Conservation (phyloP, 2,888 invertebrate genomes). For the Dascillus cervinus region DNA sequence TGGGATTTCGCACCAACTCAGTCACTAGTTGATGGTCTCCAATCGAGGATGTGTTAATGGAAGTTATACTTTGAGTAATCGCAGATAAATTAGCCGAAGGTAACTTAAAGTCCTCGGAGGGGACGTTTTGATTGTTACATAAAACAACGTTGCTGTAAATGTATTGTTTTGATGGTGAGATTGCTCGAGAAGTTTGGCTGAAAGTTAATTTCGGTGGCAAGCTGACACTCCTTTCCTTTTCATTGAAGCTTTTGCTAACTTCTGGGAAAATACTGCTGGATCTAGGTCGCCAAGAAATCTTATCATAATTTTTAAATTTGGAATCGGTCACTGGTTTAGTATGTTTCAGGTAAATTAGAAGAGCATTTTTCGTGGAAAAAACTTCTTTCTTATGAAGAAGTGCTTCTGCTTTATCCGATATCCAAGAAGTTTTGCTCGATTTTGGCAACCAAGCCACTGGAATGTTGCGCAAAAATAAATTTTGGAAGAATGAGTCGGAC, state of each 20-base stretch:
- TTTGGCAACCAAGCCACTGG: slow-evolving; percentile 28
- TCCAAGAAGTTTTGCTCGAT: slow-evolving; percentile 44
- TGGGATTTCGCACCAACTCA: slow-evolving; percentile 57
- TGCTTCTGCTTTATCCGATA: slow-evolving; percentile 61
- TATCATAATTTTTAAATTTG: slow-evolving; percentile 61
- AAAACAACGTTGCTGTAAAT: too few relatives aligned
- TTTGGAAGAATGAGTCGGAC: slow-evolving; percentile 62
- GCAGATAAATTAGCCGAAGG: too few relatives aligned
- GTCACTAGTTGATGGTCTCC: too few relatives aligned
- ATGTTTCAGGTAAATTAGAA: slow-evolving; percentile 59
- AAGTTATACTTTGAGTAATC: slow-evolving; percentile 44
- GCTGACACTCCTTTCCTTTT: slow-evolving; percentile 42
- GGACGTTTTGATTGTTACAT: too few relatives aligned
- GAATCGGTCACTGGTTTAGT: slow-evolving; percentile 66
- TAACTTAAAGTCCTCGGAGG: too few relatives aligned
- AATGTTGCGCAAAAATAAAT: slow-evolving; percentile 55
- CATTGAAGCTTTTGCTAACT: slow-evolving; percentile 24
- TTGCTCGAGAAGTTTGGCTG: slow-evolving; percentile 44
- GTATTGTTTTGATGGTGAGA: slow-evolving; percentile 42
- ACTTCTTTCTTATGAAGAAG: slow-evolving; percentile 45
- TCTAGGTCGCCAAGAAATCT: slow-evolving; percentile 41
- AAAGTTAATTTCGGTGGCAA: slow-evolving; percentile 47
- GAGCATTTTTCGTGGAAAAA: slow-evolving; percentile 42
- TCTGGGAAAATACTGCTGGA: slow-evolving; percentile 54
- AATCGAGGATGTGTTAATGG: too few relatives aligned